phyloP scores from a whole-genome alignment of 2,888 invertebrate genomes.

The Hirtodrosophila trivittata region DNA sequence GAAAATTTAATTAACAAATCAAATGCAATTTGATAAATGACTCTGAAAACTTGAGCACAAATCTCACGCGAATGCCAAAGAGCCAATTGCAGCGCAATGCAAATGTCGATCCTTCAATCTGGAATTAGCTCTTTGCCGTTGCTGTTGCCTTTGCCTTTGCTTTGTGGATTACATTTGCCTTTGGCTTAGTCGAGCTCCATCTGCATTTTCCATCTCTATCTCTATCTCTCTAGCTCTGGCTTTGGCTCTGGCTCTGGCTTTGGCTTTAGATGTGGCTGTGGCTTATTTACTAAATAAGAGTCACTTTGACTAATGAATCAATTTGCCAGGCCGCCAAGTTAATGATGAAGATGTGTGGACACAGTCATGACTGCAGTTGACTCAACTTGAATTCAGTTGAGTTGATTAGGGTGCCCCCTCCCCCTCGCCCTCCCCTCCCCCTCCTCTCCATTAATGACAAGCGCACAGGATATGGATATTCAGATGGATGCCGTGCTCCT shows the following conservation, averaged over 20 bases:
- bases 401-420: constrained; percentile 36
- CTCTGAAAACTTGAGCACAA: constrained; percentile 26
- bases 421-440: neutral
- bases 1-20: constrained; percentile 78
- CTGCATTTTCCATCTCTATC: neutral
- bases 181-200: neutral
- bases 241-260: too few relatives aligned
- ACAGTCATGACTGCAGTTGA: constrained; percentile 16
- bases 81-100: constrained; percentile 22
- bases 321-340: constrained; percentile 71
- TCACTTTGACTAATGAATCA: constrained; percentile 81
- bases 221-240: neutral
- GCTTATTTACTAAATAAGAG: constrained; percentile 73
- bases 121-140: constrained; percentile 13
- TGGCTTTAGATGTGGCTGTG: constrained; percentile 14
- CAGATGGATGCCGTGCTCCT: constrained; percentile 26
- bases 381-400: constrained; percentile 20
- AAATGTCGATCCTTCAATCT: constrained; percentile 37
- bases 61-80: constrained; percentile 15
- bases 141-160: neutral
- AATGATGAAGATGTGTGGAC: constrained; percentile 66
- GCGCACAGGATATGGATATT: constrained; percentile 70
- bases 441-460: constrained; percentile 64
- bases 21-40: constrained; percentile 77
- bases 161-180: too few relatives aligned